Conservation (phyloP, 2,888 invertebrate genomes). For the Unio delphinus region DNA sequence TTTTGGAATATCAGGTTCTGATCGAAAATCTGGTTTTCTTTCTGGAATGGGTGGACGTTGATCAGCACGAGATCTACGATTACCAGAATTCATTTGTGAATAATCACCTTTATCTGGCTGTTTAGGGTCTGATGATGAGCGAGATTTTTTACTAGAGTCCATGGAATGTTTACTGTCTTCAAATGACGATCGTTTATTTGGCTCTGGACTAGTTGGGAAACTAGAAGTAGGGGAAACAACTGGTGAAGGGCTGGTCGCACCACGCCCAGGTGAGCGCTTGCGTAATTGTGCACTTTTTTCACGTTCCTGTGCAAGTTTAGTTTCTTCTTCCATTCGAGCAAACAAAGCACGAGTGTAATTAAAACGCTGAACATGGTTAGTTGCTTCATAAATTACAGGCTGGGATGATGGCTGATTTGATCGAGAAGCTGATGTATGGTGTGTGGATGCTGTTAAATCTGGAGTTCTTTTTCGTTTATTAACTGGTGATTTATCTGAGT, state of each 20-base stretch:
- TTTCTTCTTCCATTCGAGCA: slow-evolving; percentile 67
- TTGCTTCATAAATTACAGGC: slow-evolving; percentile 33
- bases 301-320: slow-evolving; percentile 31
- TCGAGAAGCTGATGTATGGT: not conserved
- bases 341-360: slow-evolving; percentile 67
- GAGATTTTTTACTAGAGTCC: not conserved
- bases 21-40: slow-evolving; percentile 22
- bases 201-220: slow-evolving; percentile 33
- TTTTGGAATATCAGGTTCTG: slow-evolving; percentile 30
- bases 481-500: not conserved
- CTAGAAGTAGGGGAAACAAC: slow-evolving; percentile 49
- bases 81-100: not conserved
- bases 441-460: slow-evolving; percentile 4
- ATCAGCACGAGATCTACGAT: slow-evolving; percentile 30
- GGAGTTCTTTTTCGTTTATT: slow-evolving; percentile 12
- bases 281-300: slow-evolving; percentile 15
- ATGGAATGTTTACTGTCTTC: slow-evolving; percentile 14
- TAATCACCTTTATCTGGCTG: slow-evolving; percentile 8
- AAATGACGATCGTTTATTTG: slow-evolving; percentile 25
- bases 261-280: slow-evolving; percentile 39
- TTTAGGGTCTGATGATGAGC: slow-evolving; percentile 10
- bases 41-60: slow-evolving; percentile 31
- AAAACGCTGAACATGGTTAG: slow-evolving; percentile 67
- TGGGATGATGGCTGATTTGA: slow-evolving; percentile 1
- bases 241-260: slow-evolving; percentile 39